Evolutionary conservation across 2,888 invertebrate genomes (phyloP), one percentile per base, ranked within the genome.

Genomic region (Hirudinaria manillensis): DNA sequence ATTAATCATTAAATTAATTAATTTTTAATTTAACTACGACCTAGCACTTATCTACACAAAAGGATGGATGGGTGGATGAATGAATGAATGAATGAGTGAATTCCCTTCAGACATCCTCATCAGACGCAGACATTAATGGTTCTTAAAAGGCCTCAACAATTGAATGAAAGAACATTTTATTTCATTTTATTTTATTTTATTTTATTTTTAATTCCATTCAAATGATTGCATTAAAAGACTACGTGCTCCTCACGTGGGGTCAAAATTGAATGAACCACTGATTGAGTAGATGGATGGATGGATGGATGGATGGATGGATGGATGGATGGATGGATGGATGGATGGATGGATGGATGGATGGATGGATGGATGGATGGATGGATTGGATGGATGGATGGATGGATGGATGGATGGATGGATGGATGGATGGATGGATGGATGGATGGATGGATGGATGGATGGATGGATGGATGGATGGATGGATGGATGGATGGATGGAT

Each of bases 261-360:
- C 38, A 38, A 10, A 27, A 61, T 7, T 61, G 61, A 61, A 61
- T 61, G 61, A 61, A 61, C 13, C 6, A 61, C 3, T 61, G 61
- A 61, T 7, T 61, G 61, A 61, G 13, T 61, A 13, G 13, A 61
- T 61, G 61, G 13, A 61, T 61, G 61, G 13, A 61, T 61, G 61
- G 13, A 61, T 61, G 61, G 13, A 61, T 61, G 61, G 13, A 61
- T 61, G 61, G 13, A 61, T 61, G 61, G 13, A 61, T 61, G 61
- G 13, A 61, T 61, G 61, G 13, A 61, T 61, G 61, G 13, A 61
- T 61, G 61, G 13, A 61, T 61, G 61, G 13, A 61, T 61, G 61
- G 13, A 61, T 61, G 61, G 13, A 61, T 61, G 61, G 13, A 61
- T 61, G 61, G 13, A 61, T 61, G 61, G 13, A 61, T 61, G 61